Base-by-base conservation (phyloP, 2,888 invertebrate genomes). In the Drosophila sordidapex region DNA sequence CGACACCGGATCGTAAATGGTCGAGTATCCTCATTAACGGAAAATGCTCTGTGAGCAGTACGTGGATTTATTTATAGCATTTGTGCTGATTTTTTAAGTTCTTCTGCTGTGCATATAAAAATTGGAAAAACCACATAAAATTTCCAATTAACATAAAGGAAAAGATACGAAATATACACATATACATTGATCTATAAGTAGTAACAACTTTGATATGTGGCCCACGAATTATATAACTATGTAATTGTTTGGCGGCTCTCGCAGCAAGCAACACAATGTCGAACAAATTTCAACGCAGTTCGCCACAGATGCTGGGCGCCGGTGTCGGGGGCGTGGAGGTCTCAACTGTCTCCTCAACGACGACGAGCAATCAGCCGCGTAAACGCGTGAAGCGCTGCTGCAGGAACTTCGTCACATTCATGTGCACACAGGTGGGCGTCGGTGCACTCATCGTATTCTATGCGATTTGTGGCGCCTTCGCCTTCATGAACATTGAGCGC, bases 371-470 rank as follows among this genome's bases (percentile, higher is more conserved):
- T 69, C 94, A 95, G 89, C 96, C 96, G 84, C 95, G 96, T 0
- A 96, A 96, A 90, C 96, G 96, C 90, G 95, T 97, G 66, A 97
- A 97, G 93, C 96, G 97, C 90, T 98, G 97, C 91, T 96, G 96
- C 88, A 94, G 98, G 51, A 97, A 97, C 93, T 94, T 97, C 83
- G 95, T 97, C 66, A 97, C 97, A 10, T 98, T 98, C 91, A 98
- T 98, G 97, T 98, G 97, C 94, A 98, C 98, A 10, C 97, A 97
- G 94, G 96, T 97, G 89, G 98, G 98, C 81, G 97, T 98, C 40
- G 98, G 97, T 65, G 97, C 97, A 11, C 94, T 98, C 25, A 96
- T 98, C 53, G 97, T 98, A 4, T 96, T 97, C 77, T 98, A 98
- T 92, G 97, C 98, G 35, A 95, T 98, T 64, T 95, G 97, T 36